Evolutionary conservation across 2,113 vertebrate genomes (phyloP).

Genomic region (Misgurnus mizolepis): DNA sequence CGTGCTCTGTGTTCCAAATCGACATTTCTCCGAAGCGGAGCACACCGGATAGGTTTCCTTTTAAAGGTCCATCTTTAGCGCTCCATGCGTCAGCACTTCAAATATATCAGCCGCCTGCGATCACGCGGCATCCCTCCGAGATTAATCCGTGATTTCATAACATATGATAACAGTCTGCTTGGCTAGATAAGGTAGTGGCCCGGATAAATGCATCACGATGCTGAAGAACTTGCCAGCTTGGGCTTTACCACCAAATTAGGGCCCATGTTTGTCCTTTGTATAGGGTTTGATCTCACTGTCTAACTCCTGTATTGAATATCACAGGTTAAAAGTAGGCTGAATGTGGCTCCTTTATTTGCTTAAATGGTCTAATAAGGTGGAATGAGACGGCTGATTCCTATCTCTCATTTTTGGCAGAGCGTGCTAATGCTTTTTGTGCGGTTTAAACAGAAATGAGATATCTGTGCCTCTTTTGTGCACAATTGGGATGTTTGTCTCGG

Average conservation of each 20-base stretch:
- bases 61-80: conserved; percentile 45
- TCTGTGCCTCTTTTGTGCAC: neutral
- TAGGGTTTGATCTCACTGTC: conserved; percentile 24
- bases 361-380: conserved; percentile 57
- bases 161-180: conserved; percentile 40
- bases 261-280: conserved; percentile 48
- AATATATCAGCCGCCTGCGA: conserved; percentile 42
- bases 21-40: conserved; percentile 48
- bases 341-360: conserved; percentile 59
- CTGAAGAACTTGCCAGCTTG: conserved; percentile 13
- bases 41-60: conserved; percentile 52
- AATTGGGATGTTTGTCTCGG: neutral
- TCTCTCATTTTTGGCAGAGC: conserved; percentile 52
- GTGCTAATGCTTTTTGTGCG: conserved; percentile 50
- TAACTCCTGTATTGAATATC: neutral
- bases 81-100: conserved; percentile 37
- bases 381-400: conserved; percentile 61
- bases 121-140: conserved; percentile 14
- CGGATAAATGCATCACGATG: conserved; percentile 43
- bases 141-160: conserved; percentile 49
- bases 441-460: conserved; percentile 57
- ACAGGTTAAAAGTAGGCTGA: conserved; percentile 25
- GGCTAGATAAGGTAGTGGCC: conserved; percentile 42
- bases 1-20: conserved; percentile 59
- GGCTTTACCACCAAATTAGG: conserved; percentile 46